These are phyloP conservation scores for Turnix velox DNA, from an alignment of 2,113 vertebrate genomes.

Conservation along the genomic window DNA sequence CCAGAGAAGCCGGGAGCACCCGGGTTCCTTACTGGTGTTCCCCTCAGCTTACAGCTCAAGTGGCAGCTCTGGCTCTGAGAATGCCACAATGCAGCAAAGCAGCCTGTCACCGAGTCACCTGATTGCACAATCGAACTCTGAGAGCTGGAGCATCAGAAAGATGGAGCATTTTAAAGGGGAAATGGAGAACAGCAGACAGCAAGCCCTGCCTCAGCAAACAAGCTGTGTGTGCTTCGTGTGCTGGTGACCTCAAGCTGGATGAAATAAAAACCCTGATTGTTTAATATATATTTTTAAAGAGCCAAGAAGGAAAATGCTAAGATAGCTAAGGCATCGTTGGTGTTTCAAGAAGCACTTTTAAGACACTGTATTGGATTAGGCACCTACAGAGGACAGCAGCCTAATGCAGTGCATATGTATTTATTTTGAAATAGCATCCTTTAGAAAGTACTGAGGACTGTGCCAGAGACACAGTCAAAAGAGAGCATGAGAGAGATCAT, in stretches of 20 bases:
- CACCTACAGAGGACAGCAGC: background rate
- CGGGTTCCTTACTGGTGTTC: background rate
- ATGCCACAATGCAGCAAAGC: constrained; percentile 55
- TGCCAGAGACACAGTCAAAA: background rate
- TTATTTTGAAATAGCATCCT: constrained; percentile 14
- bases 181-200: background rate
- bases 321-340: background rate
- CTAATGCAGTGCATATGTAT: background rate
- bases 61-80: background rate
- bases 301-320: background rate
- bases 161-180: constrained; percentile 62
- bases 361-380: background rate
- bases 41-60: background rate
- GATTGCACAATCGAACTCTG: constrained; percentile 7
- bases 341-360: background rate
- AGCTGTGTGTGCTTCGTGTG: background rate
- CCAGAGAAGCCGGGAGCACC: background rate
- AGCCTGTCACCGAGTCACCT: constrained; percentile 45
- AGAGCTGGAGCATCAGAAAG: constrained; percentile 1
- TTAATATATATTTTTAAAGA: background rate
- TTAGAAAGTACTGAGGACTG: background rate
- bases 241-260: background rate
- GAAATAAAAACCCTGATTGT: background rate
- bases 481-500: background rate
- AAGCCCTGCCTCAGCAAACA: background rate